These are phyloP conservation scores for Ceratina calcarata DNA, from an alignment of 1,140 invertebrate species.

Conservation along the genomic window DNA sequence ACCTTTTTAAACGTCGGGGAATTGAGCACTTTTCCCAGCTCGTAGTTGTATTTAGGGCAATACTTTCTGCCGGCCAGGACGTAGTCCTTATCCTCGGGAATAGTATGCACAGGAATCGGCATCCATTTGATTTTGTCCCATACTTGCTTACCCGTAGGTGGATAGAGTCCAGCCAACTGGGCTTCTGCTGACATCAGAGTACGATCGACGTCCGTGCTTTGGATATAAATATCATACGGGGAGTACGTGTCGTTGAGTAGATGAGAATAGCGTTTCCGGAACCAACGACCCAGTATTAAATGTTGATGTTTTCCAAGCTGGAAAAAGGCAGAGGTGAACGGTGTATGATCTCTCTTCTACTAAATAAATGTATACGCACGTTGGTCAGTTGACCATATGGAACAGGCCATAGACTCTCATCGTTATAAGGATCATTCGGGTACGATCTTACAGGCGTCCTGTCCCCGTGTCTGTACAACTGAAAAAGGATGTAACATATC, in stretches of 20 bases:
- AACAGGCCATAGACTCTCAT: constrained; percentile 86
- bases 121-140: constrained; percentile 92
- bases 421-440: constrained; percentile 88
- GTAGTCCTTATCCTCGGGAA: constrained; percentile 84
- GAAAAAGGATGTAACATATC: neutral
- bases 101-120: constrained; percentile 93
- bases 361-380: constrained; percentile 78
- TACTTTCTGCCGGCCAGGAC: constrained; percentile 84
- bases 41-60: constrained; percentile 84
- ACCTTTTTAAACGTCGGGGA: constrained; percentile 83
- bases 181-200: constrained; percentile 94
- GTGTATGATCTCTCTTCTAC: neutral
- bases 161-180: constrained; percentile 91
- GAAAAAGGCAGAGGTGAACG: neutral
- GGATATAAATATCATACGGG: constrained; percentile 84
- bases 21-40: constrained; percentile 81
- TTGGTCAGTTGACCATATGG: constrained; percentile 90
- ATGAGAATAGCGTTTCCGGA: constrained; percentile 86
- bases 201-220: constrained; percentile 92
- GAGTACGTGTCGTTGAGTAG: constrained; percentile 82
- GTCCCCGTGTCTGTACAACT: constrained; percentile 91
- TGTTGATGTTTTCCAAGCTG: constrained; percentile 87
- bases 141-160: constrained; percentile 81
- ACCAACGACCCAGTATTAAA: constrained; percentile 88
- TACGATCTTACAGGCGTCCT: constrained; percentile 88